phyloP scores from a whole-genome alignment of 2,888 invertebrate genomes.

The Volucella inanis region DNA sequence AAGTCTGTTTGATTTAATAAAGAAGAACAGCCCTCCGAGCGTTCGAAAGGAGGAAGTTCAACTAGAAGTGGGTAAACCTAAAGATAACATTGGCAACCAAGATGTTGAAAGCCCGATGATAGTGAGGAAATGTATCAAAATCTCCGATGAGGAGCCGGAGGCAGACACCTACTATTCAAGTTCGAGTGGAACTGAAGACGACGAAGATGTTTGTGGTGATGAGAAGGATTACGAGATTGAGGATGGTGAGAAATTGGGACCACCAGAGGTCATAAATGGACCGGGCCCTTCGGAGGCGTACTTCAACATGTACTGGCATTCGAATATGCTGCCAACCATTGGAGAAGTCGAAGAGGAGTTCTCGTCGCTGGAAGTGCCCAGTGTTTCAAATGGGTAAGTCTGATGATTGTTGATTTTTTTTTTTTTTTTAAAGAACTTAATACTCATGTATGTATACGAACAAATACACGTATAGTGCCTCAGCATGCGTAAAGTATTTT shows the following conservation, averaged over 20 bases:
- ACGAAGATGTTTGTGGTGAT: conserved; percentile 77
- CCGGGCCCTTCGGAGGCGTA: conserved; percentile 83
- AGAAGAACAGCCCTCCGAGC: conserved; percentile 83
- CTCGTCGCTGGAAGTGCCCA: conserved; percentile 82
- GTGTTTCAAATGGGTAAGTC: conserved; percentile 81
- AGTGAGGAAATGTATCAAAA: conserved; percentile 81
- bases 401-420: too few species aligned
- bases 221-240: conserved; percentile 82
- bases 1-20: conserved; percentile 89
- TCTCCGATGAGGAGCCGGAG: conserved; percentile 75
- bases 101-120: conserved; percentile 77
- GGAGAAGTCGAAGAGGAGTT: conserved; percentile 83
- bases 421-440: too few species aligned
- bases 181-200: conserved; percentile 79
- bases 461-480: too few species aligned
- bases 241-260: conserved; percentile 83
- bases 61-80: neutral
- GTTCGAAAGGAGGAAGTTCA: conserved; percentile 65
- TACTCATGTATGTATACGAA: too few species aligned
- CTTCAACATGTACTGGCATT: conserved; percentile 83
- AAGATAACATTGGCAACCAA: conserved; percentile 45
- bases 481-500: too few species aligned
- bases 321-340: conserved; percentile 83
- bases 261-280: conserved; percentile 82
- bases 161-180: conserved; percentile 79